These are phyloP conservation scores for Drosophila navojoa DNA, from an alignment of 1,140 invertebrate genomes.

Conservation along the genomic window DNA sequence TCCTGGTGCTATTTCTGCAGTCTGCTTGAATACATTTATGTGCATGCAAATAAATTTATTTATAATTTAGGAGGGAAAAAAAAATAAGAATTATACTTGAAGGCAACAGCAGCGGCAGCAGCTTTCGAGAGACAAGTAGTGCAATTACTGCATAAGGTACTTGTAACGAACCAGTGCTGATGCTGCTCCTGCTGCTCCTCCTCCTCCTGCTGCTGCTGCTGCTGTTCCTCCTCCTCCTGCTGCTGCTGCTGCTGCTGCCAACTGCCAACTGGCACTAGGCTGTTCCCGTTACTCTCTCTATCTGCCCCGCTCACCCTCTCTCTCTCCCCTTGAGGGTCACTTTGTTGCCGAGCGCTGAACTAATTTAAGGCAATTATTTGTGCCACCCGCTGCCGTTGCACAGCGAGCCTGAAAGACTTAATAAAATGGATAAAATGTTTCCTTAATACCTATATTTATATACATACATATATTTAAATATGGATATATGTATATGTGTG, in stretches of 20 bases:
- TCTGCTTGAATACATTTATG: background rate
- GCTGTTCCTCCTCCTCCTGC: background rate
- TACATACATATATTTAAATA: no score
- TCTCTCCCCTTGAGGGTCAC: background rate
- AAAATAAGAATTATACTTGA: slow-evolving; percentile 68
- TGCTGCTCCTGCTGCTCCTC: slow-evolving; percentile 10
- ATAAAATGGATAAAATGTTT: background rate
- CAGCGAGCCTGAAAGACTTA: background rate
- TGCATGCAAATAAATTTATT: background rate
- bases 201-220: slow-evolving; percentile 16
- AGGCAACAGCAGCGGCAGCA: slow-evolving; percentile 31
- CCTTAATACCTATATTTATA: no score
- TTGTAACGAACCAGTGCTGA: slow-evolving; percentile 50
- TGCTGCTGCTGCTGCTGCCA: background rate
- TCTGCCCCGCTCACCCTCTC: no score
- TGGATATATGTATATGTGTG: no score
- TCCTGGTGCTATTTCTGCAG: background rate
- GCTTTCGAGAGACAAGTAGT: slow-evolving; percentile 66
- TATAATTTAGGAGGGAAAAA: slow-evolving; percentile 9
- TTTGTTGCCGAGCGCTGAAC: slow-evolving; percentile 35
- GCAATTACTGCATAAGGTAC: slow-evolving; percentile 82
- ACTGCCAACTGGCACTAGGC: slow-evolving; percentile 21
- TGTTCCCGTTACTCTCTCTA: background rate
- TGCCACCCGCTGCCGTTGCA: slow-evolving; percentile 47
- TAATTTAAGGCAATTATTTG: slow-evolving; percentile 82